Conservation (phyloP, 37 sponge, comb jelly and placozoan species). For the Petrosia ficiformis region DNA sequence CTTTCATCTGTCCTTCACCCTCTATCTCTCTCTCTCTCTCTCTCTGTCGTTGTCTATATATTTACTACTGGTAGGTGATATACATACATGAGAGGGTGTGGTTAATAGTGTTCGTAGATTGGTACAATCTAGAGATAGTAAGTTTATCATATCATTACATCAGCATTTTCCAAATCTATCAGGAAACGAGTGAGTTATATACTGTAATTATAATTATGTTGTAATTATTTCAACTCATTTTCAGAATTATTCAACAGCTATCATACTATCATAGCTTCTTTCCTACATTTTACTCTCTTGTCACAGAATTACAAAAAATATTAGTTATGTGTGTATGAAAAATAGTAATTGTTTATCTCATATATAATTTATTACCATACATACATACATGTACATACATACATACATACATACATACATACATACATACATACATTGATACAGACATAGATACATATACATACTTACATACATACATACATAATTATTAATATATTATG, state of each 20-base stretch:
- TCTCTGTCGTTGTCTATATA: background rate
- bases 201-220: background rate
- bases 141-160: background rate
- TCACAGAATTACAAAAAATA: conserved; percentile 44
- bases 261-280: too few relatives aligned
- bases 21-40: conserved; percentile 4
- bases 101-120: background rate
- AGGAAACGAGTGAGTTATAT: background rate
- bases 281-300: too few relatives aligned
- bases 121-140: background rate
- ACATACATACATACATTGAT: too few relatives aligned
- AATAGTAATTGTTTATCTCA: conserved; percentile 24
- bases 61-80: background rate
- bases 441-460: too few relatives aligned
- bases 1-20: too few relatives aligned
- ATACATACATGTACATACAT: conserved; percentile 8
- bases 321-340: too few relatives aligned
- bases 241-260: conserved; percentile 33
- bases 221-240: background rate
- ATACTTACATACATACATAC: too few relatives aligned
- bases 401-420: too few relatives aligned
- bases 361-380: too few relatives aligned
- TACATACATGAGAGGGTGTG: too few relatives aligned
- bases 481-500: too few relatives aligned
- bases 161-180: conserved; percentile 14